Conservation (phyloP, 2,797 vertebrate genomes). For the Pogoniulus pusillus region DNA sequence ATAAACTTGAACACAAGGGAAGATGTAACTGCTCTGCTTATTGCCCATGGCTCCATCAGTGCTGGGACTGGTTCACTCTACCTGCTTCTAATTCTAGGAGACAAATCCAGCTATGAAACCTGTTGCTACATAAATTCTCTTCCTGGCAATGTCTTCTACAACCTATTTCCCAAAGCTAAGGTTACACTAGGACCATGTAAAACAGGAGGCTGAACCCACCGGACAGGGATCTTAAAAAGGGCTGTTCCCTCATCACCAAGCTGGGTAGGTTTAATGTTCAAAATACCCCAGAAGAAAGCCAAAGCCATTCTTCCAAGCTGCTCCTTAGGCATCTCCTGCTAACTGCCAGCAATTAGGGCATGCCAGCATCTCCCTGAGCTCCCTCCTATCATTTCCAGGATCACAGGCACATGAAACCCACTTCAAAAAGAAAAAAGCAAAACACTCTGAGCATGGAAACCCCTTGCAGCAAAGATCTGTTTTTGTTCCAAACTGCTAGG, state of each 20-base stretch:
- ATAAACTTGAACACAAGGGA: not conserved
- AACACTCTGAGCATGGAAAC: conserved; percentile 18
- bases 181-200: not conserved
- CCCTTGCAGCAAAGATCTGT: conserved; percentile 47
- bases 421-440: conserved; percentile 1
- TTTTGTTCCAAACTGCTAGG: conserved; percentile 11
- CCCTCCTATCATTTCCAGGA: conserved; percentile 28
- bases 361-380: not conserved
- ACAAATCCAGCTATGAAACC: not conserved
- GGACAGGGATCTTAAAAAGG: not conserved
- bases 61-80: not conserved
- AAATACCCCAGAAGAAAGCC: not conserved
- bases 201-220: not conserved
- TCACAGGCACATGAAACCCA: conserved; percentile 18
- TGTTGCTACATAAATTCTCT: not conserved
- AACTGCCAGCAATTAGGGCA: conserved; percentile 10
- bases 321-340: conserved; percentile 2
- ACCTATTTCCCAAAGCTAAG: not conserved
- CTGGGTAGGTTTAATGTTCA: not conserved
- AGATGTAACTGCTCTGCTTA: not conserved
- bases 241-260: not conserved
- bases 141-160: not conserved
- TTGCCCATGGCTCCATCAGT: rapidly evolving
- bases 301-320: not conserved
- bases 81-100: not conserved